These are phyloP conservation scores for Latrodectus hesperus DNA, from an alignment of 2,888 invertebrate species.

Conservation along the genomic window DNA sequence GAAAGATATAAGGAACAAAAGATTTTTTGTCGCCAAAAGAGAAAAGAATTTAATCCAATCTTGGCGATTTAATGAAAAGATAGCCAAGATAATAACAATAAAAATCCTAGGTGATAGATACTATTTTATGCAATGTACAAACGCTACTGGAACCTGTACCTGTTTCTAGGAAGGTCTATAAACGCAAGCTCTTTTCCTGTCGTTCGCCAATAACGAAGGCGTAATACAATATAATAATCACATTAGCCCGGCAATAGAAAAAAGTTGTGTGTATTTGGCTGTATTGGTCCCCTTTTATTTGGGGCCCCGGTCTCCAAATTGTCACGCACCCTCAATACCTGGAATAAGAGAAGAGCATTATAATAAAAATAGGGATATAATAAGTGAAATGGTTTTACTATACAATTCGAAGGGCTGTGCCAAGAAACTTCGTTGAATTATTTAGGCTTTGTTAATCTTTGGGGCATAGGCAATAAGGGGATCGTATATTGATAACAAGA, in stretches of 20 bases:
- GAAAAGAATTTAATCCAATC: not conserved
- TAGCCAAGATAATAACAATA: not conserved
- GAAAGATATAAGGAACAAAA: too few relatives aligned
- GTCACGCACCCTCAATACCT: conserved; percentile 51
- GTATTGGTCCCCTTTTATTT: conserved; percentile 25
- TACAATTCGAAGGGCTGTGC: too few relatives aligned
- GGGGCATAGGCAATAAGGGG: too few relatives aligned
- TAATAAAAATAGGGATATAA: not conserved
- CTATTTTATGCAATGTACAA: conserved; percentile 24
- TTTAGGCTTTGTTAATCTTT: too few relatives aligned
- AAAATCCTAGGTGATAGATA: conserved; percentile 4
- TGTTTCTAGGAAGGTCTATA: conserved; percentile 45
- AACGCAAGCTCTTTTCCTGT: conserved; percentile 31
- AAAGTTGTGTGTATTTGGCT: conserved; percentile 11
- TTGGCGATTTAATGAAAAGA: not conserved
- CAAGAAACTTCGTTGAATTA: too few relatives aligned
- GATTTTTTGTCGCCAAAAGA: too few relatives aligned
- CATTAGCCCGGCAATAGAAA: conserved; percentile 19
- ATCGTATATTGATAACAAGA: too few relatives aligned
- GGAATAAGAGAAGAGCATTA: conserved; percentile 2
- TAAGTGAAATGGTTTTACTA: not conserved
- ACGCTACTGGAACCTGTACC: conserved; percentile 21
- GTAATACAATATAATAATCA: conserved; percentile 51
- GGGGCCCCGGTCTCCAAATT: conserved; percentile 31
- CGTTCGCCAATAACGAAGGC: conserved; percentile 22